Evolutionary conservation across 2,888 invertebrate species (phyloP).

Genomic region (Hemistola chrysoprasaria): DNA sequence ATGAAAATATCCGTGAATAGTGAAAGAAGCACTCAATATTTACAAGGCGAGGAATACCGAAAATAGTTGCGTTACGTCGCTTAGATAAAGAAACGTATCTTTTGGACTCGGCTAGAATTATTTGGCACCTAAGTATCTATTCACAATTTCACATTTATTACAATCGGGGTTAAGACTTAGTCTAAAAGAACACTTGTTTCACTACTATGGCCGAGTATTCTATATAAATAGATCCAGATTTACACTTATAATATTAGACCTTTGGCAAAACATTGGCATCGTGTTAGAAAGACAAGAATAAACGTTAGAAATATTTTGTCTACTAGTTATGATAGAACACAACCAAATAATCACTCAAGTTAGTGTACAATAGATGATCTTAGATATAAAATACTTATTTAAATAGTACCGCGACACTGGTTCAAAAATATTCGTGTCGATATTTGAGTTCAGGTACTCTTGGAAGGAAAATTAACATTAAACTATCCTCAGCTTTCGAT

Average conservation of each 20-base stretch:
- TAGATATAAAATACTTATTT: conserved; percentile 14
- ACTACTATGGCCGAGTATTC: not conserved
- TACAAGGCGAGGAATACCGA: conserved; percentile 53
- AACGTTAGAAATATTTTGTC: conserved; percentile 54
- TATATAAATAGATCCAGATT: conserved; percentile 15
- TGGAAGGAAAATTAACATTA: conserved; percentile 57
- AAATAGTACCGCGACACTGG: conserved; percentile 35
- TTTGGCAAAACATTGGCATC: conserved; percentile 63
- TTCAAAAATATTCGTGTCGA: conserved; percentile 37
- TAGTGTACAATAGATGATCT: conserved; percentile 41
- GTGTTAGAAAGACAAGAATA: conserved; percentile 43
- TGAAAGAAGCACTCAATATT: conserved; percentile 60
- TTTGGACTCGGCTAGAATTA: conserved; percentile 5
- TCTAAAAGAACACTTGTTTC: conserved; percentile 37
- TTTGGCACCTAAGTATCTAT: conserved; percentile 20
- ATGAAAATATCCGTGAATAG: conserved; percentile 56
- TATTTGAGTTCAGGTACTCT: conserved; percentile 61
- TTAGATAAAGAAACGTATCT: not conserved
- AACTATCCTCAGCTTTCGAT: conserved; percentile 27
- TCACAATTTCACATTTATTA: conserved; percentile 16
- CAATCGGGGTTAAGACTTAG: conserved; percentile 48
- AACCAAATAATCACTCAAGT: conserved; percentile 78
- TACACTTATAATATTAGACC: conserved; percentile 33
- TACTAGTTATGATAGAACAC: conserved; percentile 71
- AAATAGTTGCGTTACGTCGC: conserved; percentile 46